Evolutionary conservation across 2,113 vertebrate genomes (phyloP).

Genomic region (Deroptyus accipitrinus): DNA sequence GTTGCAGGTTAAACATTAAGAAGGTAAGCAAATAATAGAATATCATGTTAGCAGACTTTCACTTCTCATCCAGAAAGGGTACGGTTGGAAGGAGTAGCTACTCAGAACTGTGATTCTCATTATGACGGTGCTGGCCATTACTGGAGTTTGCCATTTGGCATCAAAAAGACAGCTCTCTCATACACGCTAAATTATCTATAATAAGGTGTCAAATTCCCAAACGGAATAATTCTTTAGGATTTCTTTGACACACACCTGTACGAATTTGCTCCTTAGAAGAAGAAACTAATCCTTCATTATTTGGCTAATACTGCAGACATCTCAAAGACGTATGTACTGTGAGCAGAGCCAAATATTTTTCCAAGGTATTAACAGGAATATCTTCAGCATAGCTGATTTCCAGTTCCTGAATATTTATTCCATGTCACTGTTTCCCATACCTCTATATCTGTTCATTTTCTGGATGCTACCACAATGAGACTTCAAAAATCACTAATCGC

Average conservation of each 20-base stretch:
- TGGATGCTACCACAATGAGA: neutral
- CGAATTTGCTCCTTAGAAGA: neutral
- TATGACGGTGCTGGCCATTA: neutral
- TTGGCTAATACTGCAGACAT: neutral
- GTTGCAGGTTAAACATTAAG: neutral
- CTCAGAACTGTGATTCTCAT: neutral
- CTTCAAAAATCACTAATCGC: neutral
- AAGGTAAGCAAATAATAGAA: neutral
- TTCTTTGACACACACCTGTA: neutral
- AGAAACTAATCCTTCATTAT: neutral
- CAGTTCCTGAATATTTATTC: neutral
- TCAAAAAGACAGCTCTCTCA: neutral
- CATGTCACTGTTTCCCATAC: neutral
- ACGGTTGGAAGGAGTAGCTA: neutral
- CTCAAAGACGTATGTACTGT: neutral
- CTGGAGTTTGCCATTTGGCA: neutral
- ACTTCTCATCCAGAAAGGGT: neutral
- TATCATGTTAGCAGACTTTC: neutral
- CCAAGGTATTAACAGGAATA: constrained; percentile 3
- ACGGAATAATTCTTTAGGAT: neutral
- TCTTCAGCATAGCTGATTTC: constrained; percentile 23
- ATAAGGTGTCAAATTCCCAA: neutral
- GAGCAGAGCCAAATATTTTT: neutral
- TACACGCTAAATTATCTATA: neutral
- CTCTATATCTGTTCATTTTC: neutral